These are phyloP conservation scores for Numida meleagris DNA, from an alignment of 2,113 vertebrate species.

Conservation along the genomic window DNA sequence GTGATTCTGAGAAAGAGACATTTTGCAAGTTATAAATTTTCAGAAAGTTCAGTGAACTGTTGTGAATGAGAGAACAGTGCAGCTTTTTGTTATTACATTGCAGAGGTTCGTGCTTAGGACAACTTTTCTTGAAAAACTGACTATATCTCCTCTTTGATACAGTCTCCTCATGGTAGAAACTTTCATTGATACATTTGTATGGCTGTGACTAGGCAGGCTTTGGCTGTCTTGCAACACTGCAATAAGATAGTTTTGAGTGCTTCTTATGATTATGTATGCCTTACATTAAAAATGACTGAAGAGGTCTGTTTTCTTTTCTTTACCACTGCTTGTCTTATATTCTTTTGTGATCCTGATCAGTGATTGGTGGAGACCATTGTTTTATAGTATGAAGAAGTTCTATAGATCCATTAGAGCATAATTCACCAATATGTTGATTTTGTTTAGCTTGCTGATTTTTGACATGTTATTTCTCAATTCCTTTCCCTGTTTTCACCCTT, in stretches of 20 bases:
- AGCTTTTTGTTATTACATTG: neutral
- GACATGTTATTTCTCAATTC: neutral
- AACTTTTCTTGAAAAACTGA: neutral
- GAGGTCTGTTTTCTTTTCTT: neutral
- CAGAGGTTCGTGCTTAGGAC: neutral
- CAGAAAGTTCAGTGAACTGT: rapidly evolving
- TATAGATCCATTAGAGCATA: neutral
- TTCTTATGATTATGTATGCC: neutral
- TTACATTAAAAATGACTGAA: neutral
- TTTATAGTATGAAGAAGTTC: neutral
- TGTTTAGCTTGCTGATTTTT: neutral
- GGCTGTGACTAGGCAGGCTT: neutral
- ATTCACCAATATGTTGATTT: neutral
- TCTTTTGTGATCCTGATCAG: neutral
- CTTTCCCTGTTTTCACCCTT: neutral
- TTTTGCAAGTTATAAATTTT: neutral
- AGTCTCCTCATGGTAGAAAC: neutral
- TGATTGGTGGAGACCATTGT: neutral
- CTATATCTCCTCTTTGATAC: neutral
- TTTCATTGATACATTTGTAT: neutral
- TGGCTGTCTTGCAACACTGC: neutral
- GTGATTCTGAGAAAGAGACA: neutral
- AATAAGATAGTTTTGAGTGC: neutral
- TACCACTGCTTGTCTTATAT: neutral
- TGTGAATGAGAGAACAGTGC: neutral